Evolutionary conservation across 1,140 invertebrate genomes (phyloP), one percentile per base, ranked within the genome.

Genomic region (Colletes gigas): DNA sequence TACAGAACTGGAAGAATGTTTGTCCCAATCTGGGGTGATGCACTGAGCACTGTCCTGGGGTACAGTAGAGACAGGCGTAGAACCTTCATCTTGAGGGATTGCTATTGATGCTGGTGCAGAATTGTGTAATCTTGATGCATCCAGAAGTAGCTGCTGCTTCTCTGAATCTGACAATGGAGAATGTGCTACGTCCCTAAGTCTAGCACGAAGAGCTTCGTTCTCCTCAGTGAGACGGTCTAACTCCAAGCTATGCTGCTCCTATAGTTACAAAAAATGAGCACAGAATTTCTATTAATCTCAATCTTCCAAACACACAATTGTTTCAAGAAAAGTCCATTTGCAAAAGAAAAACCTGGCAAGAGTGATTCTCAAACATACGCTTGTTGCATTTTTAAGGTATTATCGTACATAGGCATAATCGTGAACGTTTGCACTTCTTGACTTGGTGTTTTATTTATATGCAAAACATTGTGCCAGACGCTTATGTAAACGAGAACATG

Each of bases 21-120:
- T 97, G 88, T 98, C 97, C 97, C 97, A 98, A 83, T 98, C 97
- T 4, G 96, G 96, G 0, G 95, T 95, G 54, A 95, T 94, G 72
- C 95, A 95, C 19, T 95, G 94, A 47, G 95, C 95, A 84, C 94
- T 95, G 82, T 95, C 95, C 21, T 93, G 94, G 66, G 94, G 92
- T 69, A 94, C 93, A 88, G 93, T 81, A 88, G 86, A 74, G 65
- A 82, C 87, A 57, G 87, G 77, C 10, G 76, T 70, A 19, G 81
- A 82, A 47, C 88, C 89, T 85, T 93, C 92, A 73, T 94, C 93
- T 87, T 93, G 90, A 63, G 89, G 87, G n/a, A 89, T 88, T n/a
- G 94, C 92, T 88, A 95, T 95, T 6, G 95, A 95, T 76, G 95
- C 95, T 77, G 95, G 95, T 50, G 95, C 95, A 55, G 95, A 94